Evolutionary conservation across 2,113 vertebrate genomes (phyloP).

Genomic region (Megaleporinus macrocephalus): DNA sequence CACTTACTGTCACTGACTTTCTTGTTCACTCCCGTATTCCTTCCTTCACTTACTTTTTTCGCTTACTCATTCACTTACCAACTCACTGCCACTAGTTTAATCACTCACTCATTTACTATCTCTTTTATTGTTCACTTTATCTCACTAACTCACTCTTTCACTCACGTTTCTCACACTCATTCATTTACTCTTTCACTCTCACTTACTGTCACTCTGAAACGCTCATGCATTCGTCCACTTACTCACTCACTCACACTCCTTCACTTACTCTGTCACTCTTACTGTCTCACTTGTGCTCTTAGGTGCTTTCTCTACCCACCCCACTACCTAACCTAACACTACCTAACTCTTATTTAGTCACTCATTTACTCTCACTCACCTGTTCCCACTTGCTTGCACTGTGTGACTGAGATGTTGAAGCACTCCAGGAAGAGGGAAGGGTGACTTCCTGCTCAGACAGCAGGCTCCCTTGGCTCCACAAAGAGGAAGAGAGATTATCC

Average conservation of each 20-base stretch:
- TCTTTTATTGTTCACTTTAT: background rate
- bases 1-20: too few species aligned
- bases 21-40: too few species aligned
- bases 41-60: too few species aligned
- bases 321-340: too few species aligned
- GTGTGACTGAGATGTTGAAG: background rate
- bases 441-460: slow-evolving; percentile 31
- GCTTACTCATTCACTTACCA: too few species aligned
- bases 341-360: background rate
- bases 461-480: slow-evolving; percentile 10
- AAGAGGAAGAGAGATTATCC: slow-evolving; percentile 17
- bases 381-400: background rate
- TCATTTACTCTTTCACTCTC: background rate
- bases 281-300: background rate
- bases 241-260: background rate
- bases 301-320: background rate
- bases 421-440: slow-evolving; percentile 29
- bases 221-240: background rate
- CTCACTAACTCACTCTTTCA: background rate
- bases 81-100: background rate
- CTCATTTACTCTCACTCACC: background rate
- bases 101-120: background rate
- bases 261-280: background rate
- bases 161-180: background rate
- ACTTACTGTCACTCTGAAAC: too few species aligned